These are phyloP conservation scores for Micoletzkya japonica DNA, from an alignment of 2,888 invertebrate genomes.

Conservation along the genomic window DNA sequence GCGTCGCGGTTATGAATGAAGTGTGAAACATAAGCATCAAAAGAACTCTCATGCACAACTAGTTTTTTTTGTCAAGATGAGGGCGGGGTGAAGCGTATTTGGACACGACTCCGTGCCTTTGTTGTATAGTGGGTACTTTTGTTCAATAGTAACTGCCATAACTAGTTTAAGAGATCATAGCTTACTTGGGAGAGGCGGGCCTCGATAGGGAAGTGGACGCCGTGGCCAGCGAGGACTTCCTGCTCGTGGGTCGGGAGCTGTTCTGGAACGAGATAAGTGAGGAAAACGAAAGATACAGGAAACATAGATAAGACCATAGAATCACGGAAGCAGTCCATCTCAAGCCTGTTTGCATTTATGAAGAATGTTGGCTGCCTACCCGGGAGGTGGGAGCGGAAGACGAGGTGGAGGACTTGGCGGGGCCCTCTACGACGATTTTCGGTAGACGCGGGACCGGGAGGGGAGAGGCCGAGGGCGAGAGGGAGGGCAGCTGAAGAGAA, in stretches of 20 bases:
- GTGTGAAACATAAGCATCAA: no score
- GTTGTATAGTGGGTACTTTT: no score
- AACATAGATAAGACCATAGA: neutral
- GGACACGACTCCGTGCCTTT: no score
- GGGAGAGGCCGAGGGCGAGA: neutral
- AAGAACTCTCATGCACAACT: no score
- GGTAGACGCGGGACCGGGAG: neutral
- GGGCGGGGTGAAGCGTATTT: no score
- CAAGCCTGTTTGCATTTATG: no score
- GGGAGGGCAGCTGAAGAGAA: neutral
- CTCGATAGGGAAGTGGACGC: neutral
- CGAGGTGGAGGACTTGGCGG: neutral
- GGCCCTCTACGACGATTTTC: constrained; percentile 12
- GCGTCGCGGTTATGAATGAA: no score
- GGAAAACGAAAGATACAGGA: neutral
- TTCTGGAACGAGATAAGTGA: neutral
- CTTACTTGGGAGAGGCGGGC: constrained; percentile 22
- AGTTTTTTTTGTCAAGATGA: no score
- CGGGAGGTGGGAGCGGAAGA: constrained; percentile 12
- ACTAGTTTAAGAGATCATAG: neutral
- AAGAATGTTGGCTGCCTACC: no score
- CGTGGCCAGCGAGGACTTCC: constrained; percentile 12
- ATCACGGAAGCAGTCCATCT: no score
- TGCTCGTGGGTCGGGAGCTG: constrained; percentile 20
- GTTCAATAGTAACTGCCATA: no score